A percentile compares a stretch with the other conserved stretches of the same genome.
Conservation (phyloP, 2,113 vertebrate species). For the Sylvia atricapilla region DNA sequence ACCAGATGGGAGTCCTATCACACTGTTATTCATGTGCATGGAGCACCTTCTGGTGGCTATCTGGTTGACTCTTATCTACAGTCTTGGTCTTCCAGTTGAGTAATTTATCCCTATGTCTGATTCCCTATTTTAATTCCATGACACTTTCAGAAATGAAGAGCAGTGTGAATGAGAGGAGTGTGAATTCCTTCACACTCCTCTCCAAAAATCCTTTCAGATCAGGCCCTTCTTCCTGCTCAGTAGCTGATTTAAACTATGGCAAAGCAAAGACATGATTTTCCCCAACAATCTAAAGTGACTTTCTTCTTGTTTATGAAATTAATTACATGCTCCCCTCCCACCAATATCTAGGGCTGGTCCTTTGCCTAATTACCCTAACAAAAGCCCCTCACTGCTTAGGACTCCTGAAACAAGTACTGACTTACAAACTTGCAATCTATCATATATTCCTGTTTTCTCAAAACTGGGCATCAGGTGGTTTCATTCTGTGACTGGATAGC, state of each 20-base stretch:
- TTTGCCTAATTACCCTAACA: not conserved
- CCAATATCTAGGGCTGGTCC: not conserved
- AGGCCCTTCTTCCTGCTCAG: not conserved
- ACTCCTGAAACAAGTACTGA: not conserved
- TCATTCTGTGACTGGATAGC: not conserved
- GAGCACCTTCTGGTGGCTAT: not conserved
- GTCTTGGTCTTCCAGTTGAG: not conserved
- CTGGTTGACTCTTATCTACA: not conserved
- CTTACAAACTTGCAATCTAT: not conserved
- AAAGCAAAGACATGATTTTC: not conserved
- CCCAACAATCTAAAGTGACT: not conserved
- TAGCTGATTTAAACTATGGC: not conserved
- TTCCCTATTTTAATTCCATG: not conserved
- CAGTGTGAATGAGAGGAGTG: no score
- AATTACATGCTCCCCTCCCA: not conserved
- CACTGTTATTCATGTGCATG: not conserved
- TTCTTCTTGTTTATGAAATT: not conserved
- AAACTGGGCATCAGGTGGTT: not conserved
- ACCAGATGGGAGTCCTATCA: not conserved
- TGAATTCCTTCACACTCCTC: not conserved
- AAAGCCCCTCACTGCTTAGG: not conserved
- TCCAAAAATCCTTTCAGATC: not conserved
- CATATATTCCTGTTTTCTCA: not conserved
- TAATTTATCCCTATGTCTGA: not conserved
- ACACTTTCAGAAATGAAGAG: not conserved